Evolutionary conservation across 2,888 invertebrate genomes (phyloP).

Genomic region (Volucella inanis): DNA sequence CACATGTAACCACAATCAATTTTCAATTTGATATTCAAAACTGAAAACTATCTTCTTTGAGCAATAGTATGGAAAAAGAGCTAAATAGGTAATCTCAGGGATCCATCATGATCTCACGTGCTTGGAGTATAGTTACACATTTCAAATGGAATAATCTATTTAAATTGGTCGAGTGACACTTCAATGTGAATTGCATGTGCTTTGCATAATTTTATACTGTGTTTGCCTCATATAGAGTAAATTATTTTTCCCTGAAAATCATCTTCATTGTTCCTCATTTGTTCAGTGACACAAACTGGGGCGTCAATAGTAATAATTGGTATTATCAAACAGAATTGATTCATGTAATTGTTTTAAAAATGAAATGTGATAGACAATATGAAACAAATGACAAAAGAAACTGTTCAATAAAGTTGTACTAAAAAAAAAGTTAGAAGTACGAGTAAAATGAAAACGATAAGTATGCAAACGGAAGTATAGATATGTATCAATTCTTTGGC

Average conservation of each 20-base stretch:
- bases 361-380: conserved; percentile 9
- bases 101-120: conserved; percentile 48
- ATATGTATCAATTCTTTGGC: too few relatives aligned
- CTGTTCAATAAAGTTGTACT: background rate
- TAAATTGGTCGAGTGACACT: conserved; percentile 44
- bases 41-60: conserved; percentile 13
- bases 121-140: conserved; percentile 23
- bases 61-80: background rate
- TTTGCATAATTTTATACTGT: conserved; percentile 16
- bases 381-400: background rate
- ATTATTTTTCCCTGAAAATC: conserved; percentile 4
- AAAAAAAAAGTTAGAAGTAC: too few relatives aligned
- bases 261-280: conserved; percentile 36
- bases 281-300: conserved; percentile 7
- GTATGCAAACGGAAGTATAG: background rate
- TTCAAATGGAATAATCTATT: conserved; percentile 39
- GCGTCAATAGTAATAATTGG: conserved; percentile 6
- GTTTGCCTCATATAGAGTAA: background rate
- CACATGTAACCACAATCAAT: conserved; percentile 10
- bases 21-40: conserved; percentile 21
- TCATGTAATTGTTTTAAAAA: conserved; percentile 8
- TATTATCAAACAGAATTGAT: conserved; percentile 14
- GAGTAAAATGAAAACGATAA: background rate
- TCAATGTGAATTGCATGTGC: conserved; percentile 22
- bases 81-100: conserved; percentile 37